phyloP scores from a whole-genome alignment of 2,888 invertebrate species.

The Scotopteryx bipunctaria region DNA sequence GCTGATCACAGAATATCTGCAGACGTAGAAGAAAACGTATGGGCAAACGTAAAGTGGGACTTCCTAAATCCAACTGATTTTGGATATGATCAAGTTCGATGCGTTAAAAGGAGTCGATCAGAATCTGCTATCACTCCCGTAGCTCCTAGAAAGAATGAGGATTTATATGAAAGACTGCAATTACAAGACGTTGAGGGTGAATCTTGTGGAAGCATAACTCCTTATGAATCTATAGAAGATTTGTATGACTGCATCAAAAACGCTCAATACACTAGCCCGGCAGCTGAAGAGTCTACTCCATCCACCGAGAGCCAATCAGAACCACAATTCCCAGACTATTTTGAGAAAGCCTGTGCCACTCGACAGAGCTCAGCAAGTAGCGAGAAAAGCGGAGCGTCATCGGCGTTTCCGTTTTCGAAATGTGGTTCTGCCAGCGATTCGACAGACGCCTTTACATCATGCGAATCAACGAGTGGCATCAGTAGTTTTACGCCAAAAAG shows the following conservation, averaged over 20 bases:
- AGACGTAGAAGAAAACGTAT: conserved; percentile 73
- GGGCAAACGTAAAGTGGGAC: conserved; percentile 78
- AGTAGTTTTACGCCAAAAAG: conserved; percentile 68
- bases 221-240: conserved; percentile 79
- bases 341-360: conserved; percentile 68
- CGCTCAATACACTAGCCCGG: conserved; percentile 67
- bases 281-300: conserved; percentile 70
- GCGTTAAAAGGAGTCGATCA: conserved; percentile 74
- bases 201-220: conserved; percentile 76
- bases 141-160: conserved; percentile 66
- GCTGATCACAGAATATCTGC: conserved; percentile 77
- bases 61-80: conserved; percentile 76
- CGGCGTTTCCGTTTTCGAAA: conserved; percentile 79
- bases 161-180: conserved; percentile 71
- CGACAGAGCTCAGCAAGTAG: conserved; percentile 77
- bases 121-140: conserved; percentile 75
- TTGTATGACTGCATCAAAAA: conserved; percentile 79
- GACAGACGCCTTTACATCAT: conserved; percentile 73
- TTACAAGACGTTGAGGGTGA: conserved; percentile 65
- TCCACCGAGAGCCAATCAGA: conserved; percentile 71
- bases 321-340: conserved; percentile 72
- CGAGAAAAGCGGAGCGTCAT: conserved; percentile 76
- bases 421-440: conserved; percentile 74
- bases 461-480: conserved; percentile 76
- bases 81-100: conserved; percentile 73